Conservation (phyloP, 2,888 invertebrate species). For the Torymus texanus region DNA sequence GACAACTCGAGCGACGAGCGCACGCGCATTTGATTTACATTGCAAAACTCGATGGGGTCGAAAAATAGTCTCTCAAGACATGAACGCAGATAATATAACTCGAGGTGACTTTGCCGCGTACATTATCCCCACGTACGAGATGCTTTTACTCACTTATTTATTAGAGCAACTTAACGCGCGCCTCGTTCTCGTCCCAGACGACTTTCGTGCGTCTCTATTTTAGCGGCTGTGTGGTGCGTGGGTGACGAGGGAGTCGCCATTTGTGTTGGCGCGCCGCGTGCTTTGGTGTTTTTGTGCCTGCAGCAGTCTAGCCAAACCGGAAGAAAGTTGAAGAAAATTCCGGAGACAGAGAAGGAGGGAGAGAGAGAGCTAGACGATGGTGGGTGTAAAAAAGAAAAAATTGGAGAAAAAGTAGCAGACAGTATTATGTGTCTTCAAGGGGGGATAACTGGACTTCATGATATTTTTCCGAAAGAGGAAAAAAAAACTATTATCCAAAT, state of each 20-base stretch:
- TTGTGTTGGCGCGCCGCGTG: background rate
- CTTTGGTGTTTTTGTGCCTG: background rate
- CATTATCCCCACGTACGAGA: too few relatives aligned
- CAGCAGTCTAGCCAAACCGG: background rate
- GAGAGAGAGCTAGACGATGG: background rate
- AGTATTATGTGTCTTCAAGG: too few relatives aligned
- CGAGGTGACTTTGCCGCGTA: constrained; percentile 3
- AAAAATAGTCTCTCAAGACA: too few relatives aligned
- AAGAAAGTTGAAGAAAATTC: constrained; percentile 1
- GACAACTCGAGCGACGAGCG: too few relatives aligned
- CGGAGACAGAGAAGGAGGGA: background rate
- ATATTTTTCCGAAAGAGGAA: too few relatives aligned
- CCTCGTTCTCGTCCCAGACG: constrained; percentile 6
- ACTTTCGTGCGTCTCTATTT: constrained; percentile 5
- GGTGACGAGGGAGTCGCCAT: background rate
- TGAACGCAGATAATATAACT: background rate
- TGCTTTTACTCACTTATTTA: constrained; percentile 17
- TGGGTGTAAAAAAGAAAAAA: too few relatives aligned
- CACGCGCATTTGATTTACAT: too few relatives aligned
- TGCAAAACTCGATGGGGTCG: too few relatives aligned
- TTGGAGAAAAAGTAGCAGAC: too few relatives aligned
- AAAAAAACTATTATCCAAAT: too few relatives aligned
- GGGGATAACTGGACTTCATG: too few relatives aligned
- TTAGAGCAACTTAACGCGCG: constrained; percentile 8
- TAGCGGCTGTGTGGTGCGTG: too few relatives aligned